Conservation (phyloP, 2,888 invertebrate species). For the Polydrusus pterygomalis region DNA sequence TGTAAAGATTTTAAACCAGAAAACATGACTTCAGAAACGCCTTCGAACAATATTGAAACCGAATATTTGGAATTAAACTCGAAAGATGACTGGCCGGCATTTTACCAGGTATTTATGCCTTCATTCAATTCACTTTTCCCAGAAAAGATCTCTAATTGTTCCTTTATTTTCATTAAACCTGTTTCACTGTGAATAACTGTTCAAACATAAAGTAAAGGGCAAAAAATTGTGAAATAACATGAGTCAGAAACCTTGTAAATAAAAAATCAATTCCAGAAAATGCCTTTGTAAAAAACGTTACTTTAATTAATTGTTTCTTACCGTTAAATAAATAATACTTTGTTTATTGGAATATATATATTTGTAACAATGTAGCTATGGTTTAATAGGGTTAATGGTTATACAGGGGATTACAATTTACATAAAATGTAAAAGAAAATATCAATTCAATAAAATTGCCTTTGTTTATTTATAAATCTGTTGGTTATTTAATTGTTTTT, state of each 20-base stretch:
- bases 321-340: conserved; percentile 32
- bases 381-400: too few species aligned
- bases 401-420: too few species aligned
- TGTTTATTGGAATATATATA: too few species aligned
- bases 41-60: conserved; percentile 77
- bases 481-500: too few species aligned
- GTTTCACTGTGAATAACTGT: conserved; percentile 23
- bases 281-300: conserved; percentile 35
- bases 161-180: conserved; percentile 31
- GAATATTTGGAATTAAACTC: conserved; percentile 83
- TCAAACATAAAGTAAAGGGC: conserved; percentile 27
- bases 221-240: conserved; percentile 18
- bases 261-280: conserved; percentile 34
- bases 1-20: conserved; percentile 43
- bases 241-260: conserved; percentile 44
- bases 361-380: too few species aligned
- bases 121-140: conserved; percentile 31
- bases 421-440: too few species aligned
- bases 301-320: not conserved
- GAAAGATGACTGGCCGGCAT: conserved; percentile 81
- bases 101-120: conserved; percentile 79
- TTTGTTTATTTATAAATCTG: too few species aligned
- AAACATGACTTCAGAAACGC: conserved; percentile 68
- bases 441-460: too few species aligned
- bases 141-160: conserved; percentile 37